These are phyloP conservation scores for Castor canadensis DNA, from an alignment of 2,113 vertebrate genomes.

Conservation along the genomic window DNA sequence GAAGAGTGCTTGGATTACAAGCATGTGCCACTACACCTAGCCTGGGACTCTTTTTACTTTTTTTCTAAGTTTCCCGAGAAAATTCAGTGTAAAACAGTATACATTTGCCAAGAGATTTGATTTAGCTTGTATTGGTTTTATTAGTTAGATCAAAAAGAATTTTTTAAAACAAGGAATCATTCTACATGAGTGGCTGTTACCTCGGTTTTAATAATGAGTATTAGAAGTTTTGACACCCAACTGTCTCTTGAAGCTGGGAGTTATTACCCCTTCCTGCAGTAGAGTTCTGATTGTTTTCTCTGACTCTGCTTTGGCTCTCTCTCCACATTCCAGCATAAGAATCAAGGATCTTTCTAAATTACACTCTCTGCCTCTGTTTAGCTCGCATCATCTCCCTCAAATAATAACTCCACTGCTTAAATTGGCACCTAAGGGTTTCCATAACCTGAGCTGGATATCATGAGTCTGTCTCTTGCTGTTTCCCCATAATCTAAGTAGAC, in stretches of 20 bases:
- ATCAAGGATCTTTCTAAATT: not conserved
- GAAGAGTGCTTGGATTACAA: not conserved
- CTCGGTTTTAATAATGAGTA: not conserved
- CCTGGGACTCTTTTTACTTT: not conserved
- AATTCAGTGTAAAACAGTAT: not conserved
- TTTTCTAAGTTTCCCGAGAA: conserved; percentile 1
- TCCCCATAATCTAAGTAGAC: not conserved
- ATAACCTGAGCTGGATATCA: not conserved
- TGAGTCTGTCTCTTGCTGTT: not conserved
- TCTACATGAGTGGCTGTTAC: not conserved
- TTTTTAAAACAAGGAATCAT: not conserved
- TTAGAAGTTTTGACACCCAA: not conserved
- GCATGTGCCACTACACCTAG: too few relatives aligned
- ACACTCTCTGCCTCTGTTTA: not conserved
- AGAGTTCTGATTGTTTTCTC: not conserved
- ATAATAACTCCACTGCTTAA: not conserved
- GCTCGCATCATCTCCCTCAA: not conserved
- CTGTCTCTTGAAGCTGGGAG: not conserved
- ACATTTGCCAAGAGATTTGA: not conserved
- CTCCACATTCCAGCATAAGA: not conserved
- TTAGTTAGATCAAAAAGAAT: not conserved
- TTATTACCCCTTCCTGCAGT: not conserved
- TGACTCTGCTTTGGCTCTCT: not conserved
- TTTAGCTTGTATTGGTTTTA: not conserved
- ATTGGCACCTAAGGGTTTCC: not conserved